A percentile compares a stretch with the other conserved stretches of the same genome.
phyloP scores from a whole-genome alignment of 2,797 vertebrate species.

The Botia almorhae region DNA sequence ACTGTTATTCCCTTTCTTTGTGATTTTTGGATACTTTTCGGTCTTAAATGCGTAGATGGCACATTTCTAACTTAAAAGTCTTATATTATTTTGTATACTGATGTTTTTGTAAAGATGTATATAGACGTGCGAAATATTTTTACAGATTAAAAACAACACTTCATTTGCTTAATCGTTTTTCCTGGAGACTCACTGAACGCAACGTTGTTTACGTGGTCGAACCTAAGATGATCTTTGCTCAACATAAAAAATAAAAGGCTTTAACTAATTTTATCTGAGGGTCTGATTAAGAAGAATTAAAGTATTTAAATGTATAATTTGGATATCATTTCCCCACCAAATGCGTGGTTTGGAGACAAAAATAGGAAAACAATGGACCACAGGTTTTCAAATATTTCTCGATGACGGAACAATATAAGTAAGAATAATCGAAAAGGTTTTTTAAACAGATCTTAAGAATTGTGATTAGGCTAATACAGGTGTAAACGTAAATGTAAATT shows the following conservation, averaged over 20 bases:
- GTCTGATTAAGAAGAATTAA: background rate
- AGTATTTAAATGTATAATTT: too few species aligned
- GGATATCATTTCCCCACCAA: too few species aligned
- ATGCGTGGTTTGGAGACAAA: too few species aligned
- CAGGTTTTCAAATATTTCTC: too few species aligned
- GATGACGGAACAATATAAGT: too few species aligned
- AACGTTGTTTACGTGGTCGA: background rate
- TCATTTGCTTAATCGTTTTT: background rate
- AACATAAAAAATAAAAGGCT: too few species aligned
- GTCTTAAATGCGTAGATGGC: conserved; percentile 74
- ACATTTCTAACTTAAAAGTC: conserved; percentile 87
- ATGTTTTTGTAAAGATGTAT: conserved; percentile 68
- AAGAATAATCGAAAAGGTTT: too few species aligned
- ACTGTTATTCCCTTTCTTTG: conserved; percentile 75
- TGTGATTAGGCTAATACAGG: too few species aligned
- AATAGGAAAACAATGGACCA: too few species aligned
- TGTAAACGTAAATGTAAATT: too few species aligned
- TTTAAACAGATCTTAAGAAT: too few species aligned
- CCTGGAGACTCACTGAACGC: background rate
- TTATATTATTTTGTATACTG: conserved; percentile 84
- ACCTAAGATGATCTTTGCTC: too few species aligned
- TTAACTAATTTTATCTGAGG: background rate
- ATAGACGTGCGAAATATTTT: conserved; percentile 78
- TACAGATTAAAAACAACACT: conserved; percentile 73
- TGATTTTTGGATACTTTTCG: conserved; percentile 57